These are phyloP conservation scores for Thaumetopoea pityocampa DNA, from an alignment of 1,140 invertebrate genomes.

Conservation along the genomic window DNA sequence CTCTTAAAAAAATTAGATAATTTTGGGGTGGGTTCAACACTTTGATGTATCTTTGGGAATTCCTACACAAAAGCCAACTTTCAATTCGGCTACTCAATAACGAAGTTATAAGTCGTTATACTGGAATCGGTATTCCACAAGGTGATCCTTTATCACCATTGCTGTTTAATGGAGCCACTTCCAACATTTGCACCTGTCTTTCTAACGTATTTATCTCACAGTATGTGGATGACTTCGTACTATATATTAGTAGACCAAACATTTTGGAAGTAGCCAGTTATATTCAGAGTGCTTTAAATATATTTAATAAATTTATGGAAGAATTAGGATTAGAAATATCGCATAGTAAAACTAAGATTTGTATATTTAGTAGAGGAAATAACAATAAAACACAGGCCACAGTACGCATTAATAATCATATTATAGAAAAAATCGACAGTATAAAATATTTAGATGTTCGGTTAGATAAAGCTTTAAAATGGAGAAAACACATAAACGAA, in stretches of 20 bases:
- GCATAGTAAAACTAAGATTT: constrained; percentile 1
- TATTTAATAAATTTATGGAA: too few relatives aligned
- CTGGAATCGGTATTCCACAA: background rate
- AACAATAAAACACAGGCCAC: background rate
- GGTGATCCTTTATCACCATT: constrained; percentile 1
- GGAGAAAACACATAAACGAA: constrained; percentile 3
- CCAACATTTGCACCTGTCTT: background rate
- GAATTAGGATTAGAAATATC: too few relatives aligned
- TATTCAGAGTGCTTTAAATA: too few relatives aligned
- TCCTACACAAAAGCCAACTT: background rate
- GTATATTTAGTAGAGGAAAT: background rate
- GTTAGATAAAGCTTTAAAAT: background rate
- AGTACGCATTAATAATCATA: background rate
- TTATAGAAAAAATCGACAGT: background rate
- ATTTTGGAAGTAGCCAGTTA: too few relatives aligned
- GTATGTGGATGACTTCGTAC: too few relatives aligned
- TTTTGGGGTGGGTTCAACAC: constrained; percentile 5
- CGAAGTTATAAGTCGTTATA: background rate
- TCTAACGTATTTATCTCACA: background rate
- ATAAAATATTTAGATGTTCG: background rate
- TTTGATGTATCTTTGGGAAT: constrained; percentile 24
- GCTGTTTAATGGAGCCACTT: background rate
- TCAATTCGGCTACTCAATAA: background rate
- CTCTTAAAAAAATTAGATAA: constrained; percentile 14
- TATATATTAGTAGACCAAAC: too few relatives aligned